Evolutionary conservation across 2,797 vertebrate species (phyloP).

Genomic region (Rallus crepitans): DNA sequence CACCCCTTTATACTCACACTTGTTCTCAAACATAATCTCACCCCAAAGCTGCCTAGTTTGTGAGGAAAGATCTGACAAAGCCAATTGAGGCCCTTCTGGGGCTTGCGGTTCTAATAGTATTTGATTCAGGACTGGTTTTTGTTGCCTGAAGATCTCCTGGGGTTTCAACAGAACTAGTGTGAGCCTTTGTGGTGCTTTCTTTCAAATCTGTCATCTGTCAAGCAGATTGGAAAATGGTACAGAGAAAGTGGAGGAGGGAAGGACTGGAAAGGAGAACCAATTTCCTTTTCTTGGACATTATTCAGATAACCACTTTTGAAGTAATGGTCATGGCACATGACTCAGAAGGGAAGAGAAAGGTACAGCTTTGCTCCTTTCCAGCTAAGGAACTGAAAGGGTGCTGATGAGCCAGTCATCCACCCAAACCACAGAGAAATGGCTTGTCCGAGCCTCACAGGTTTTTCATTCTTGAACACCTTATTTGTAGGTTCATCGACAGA

Average conservation of each 20-base stretch:
- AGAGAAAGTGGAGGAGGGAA: neutral
- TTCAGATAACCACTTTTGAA: neutral
- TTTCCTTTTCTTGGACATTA: neutral
- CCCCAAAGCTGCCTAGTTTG: neutral
- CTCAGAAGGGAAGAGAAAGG: neutral
- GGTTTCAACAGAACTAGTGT: neutral
- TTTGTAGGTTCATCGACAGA: neutral
- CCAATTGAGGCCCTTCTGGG: neutral
- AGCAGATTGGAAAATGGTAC: neutral
- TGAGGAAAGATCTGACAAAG: neutral
- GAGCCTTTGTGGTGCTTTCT: neutral
- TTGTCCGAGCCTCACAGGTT: neutral
- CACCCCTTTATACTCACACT: neutral
- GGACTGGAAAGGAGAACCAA: neutral
- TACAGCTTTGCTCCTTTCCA: neutral
- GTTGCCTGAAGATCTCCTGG: neutral
- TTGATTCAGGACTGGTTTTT: neutral
- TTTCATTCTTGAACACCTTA: neutral
- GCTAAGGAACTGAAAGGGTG: neutral
- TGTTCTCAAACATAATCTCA: neutral
- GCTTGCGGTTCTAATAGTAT: neutral
- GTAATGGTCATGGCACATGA: neutral
- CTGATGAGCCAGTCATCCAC: neutral
- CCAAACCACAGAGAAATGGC: neutral
- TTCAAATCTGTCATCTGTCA: neutral